phyloP scores from a whole-genome alignment of 2,797 vertebrate species.

The Chelon auratus region DNA sequence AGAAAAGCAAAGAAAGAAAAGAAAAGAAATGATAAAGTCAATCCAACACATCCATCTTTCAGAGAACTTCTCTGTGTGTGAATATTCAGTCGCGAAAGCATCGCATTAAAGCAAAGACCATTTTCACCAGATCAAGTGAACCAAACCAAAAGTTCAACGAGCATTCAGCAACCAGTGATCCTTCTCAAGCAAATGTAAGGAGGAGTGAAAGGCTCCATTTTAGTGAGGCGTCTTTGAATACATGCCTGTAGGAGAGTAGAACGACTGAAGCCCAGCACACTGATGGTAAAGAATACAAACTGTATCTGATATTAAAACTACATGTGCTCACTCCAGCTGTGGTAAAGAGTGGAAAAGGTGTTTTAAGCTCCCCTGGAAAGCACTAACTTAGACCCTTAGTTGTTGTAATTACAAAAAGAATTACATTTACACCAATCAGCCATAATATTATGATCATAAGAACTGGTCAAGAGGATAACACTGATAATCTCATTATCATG shows the following conservation, averaged over 20 bases:
- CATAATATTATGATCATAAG: no score
- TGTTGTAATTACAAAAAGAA: not conserved
- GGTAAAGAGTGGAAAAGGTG: constrained; percentile 24
- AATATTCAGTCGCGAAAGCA: constrained; percentile 58
- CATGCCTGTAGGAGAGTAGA: constrained; percentile 80
- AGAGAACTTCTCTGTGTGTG: constrained; percentile 40
- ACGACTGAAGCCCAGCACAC: constrained; percentile 27
- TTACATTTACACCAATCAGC: not conserved
- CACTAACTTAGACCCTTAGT: constrained; percentile 5
- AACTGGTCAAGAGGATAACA: no score
- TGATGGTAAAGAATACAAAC: constrained; percentile 8
- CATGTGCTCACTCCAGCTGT: constrained; percentile 30
- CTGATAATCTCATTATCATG: no score
- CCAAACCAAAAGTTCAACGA: constrained; percentile 80
- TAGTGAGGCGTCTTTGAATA: constrained; percentile 81
- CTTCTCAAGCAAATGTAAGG: constrained; percentile 85
- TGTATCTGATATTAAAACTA: constrained; percentile 24
- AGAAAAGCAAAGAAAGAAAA: constrained; percentile 56
- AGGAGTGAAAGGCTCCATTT: constrained; percentile 78
- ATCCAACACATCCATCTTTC: constrained; percentile 18
- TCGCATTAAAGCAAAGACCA: constrained; percentile 72
- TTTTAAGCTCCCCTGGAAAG: constrained; percentile 33
- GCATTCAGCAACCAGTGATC: constrained; percentile 88
- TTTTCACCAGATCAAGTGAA: constrained; percentile 78
- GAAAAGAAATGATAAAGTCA: constrained; percentile 25